Evolutionary conservation across 2,797 vertebrate species (phyloP), one percentile per base, ranked within the genome.

Genomic region (Acrossocheilus fasciatus): DNA sequence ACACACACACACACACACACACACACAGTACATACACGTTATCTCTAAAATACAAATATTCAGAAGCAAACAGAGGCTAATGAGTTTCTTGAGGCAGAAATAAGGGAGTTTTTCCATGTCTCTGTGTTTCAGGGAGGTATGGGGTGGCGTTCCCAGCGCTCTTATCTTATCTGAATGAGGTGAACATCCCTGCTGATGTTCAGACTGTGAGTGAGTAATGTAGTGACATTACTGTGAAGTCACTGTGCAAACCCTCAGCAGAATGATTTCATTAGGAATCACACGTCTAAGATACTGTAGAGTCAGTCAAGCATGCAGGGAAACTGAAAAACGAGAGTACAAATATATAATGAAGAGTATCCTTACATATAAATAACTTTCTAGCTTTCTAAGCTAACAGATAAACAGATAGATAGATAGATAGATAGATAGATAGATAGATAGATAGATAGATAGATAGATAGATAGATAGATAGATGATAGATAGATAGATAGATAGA

Each of bases 81-180:
- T 14, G 50, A 52, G 50, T 43, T 72, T n/a, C 41, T 75, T 2
- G 15, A 34, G 14, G 15, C 3, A 50, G 45, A 30, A 26, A 30
- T 50, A 2, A 18, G 26, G 12, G 72, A 75, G 45, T 34, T 2
- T 75, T 75, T 75, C 45, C 7, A 1, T 17, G n/a, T 45, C 39
- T 73, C 2, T 45, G 11, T 73, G 70, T 52, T 52, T 34, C 17
- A 75, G 73, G 73, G 73, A 75, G 17, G 45, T 75, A 1, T 75
- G 45, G 26, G 47, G 26, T 3, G 4, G 45, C 26, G 62, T 64
- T 34, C 26, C 26, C 12, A 30, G 62, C 26, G 8, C 45, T 75
- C 30, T 76, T 76, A 54, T 76, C 74, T 54, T 54, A 36, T 76
- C 74, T 54, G 26, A 54, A 76, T 76, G 74, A 76, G 26, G 73